These are phyloP conservation scores for Cyprinodon variegatus DNA, from an alignment of 2,113 vertebrate species.

Conservation along the genomic window DNA sequence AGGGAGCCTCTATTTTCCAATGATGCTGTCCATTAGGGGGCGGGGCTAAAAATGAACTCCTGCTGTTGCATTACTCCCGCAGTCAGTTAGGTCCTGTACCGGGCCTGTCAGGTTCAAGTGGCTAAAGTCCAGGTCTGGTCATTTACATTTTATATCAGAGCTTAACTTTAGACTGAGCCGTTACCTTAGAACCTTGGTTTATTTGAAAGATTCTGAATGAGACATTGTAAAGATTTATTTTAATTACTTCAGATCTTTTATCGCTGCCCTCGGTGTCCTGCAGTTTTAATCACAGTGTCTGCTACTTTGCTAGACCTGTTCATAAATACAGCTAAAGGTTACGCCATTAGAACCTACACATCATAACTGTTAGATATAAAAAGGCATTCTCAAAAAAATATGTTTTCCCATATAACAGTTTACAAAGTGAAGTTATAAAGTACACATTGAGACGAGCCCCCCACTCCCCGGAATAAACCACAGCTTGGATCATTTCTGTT, in stretches of 20 bases:
- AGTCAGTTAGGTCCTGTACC: too few species aligned
- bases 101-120: too few species aligned
- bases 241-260: background rate
- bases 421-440: constrained; percentile 16
- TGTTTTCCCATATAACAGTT: constrained; percentile 34
- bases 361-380: constrained; percentile 24
- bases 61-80: too few species aligned
- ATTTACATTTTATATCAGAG: background rate
- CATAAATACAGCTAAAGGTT: constrained; percentile 28
- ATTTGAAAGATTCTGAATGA: background rate
- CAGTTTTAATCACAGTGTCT: constrained; percentile 13
- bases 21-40: too few species aligned
- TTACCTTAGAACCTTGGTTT: background rate
- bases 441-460: constrained; percentile 12
- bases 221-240: background rate
- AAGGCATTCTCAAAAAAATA: constrained; percentile 16
- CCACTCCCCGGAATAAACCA: background rate
- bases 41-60: too few species aligned
- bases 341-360: constrained; percentile 14
- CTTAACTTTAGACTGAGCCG: background rate
- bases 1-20: too few species aligned
- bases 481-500: constrained; percentile 11
- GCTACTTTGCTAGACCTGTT: constrained; percentile 17
- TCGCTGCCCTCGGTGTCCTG: background rate
- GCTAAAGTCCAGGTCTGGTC: too few species aligned